Base-by-base conservation (phyloP, 92 coral and sea anemone genomes). In the Plumapathes pennacea region DNA sequence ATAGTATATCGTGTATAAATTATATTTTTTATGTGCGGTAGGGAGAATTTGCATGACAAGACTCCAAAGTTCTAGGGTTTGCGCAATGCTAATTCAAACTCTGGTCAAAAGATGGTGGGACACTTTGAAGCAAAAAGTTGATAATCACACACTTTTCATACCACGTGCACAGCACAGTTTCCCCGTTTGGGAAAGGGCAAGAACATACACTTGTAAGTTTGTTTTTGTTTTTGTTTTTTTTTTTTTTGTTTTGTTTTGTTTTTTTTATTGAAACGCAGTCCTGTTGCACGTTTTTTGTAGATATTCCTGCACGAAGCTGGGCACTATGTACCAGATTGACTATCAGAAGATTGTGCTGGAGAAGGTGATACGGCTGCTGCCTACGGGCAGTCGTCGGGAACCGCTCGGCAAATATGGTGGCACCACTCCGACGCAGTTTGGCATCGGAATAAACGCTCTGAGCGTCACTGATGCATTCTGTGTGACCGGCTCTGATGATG, bases 401-500 rank as follows among this genome's bases (percentile, higher is more conserved):
- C 81, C 79, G 32, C 67, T 55, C 3, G 78, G 80, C 59, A 78
- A 63, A 26, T 78, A 69, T 69, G 87, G 78, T 12, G 84, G 77
- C 46, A 64, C 81, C 25, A 69, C 78, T 3, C 74, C 80, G 13
- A 74, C 79, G 49, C 82, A 80, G 86, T 85, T 74, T 57, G 92
- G 84, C 20, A 77, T 88, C 60, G 79, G 84, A 13, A 68, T 92
- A 31, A 88, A 83, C 50, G 82, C 85, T 30, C 42, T 92, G 43
- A 82, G 74, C 47, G 96, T 92, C 21, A 92, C 84, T 46, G 98
- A 88, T 24, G 77, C 96, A 21, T 92, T 80, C 62, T 92, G 98
- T 81, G 96, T 67, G 33, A 92, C 98, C 22, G 98, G 98, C 5
- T 92, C 96, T 14, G 89, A 81, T 62, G 98, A 92, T 81, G 98